phyloP scores from a whole-genome alignment of 2,797 vertebrate species.

The Pterois miles region DNA sequence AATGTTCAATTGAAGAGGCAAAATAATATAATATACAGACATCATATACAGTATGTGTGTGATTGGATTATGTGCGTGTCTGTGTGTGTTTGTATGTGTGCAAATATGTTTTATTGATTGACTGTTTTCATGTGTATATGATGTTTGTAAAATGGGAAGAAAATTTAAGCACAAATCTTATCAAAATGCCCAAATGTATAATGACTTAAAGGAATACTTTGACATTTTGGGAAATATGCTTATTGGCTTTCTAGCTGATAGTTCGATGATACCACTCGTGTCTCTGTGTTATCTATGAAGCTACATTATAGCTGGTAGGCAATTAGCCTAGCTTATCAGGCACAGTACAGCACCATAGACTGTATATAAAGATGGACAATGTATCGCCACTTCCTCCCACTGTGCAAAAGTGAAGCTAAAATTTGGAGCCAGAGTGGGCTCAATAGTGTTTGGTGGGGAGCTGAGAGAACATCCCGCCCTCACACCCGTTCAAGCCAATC shows the following conservation, averaged over 20 bases:
- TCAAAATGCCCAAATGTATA: constrained; percentile 36
- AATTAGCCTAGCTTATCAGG: neutral
- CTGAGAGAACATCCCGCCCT: no score
- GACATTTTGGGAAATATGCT: neutral
- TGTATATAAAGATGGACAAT: no score
- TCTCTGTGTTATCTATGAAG: neutral
- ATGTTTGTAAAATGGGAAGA: constrained; percentile 40
- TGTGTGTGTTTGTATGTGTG: constrained; percentile 1
- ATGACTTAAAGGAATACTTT: constrained; percentile 20
- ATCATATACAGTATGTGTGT: constrained; percentile 37
- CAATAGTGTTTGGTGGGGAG: no score
- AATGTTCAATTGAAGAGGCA: constrained; percentile 32
- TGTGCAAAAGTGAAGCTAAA: no score
- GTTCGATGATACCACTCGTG: neutral
- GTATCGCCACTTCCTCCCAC: no score
- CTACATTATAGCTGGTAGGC: neutral
- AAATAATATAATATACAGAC: constrained; percentile 30
- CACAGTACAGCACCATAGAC: neutral
- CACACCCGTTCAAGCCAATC: no score
- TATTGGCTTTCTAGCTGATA: neutral
- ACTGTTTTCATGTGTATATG: constrained; percentile 44
- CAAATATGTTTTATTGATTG: constrained; percentile 17
- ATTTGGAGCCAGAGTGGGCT: no score
- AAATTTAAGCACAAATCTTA: constrained; percentile 71
- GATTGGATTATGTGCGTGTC: constrained; percentile 26